Evolutionary conservation across 2,888 invertebrate genomes (phyloP), one percentile per base, ranked within the genome.

Genomic region (Chirona hameri): DNA sequence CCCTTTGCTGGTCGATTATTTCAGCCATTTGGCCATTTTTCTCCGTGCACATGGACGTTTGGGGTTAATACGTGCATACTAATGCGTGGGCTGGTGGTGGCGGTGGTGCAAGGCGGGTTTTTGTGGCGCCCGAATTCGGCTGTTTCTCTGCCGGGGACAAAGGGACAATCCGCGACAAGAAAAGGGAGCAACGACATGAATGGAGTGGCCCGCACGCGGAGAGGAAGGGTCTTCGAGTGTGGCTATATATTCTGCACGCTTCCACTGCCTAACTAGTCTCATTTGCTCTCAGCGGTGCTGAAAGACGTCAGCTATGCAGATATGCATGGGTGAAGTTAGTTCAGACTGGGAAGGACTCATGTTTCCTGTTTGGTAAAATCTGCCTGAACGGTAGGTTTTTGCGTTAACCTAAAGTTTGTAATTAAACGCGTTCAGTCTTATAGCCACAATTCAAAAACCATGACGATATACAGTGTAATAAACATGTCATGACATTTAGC

Each of bases 141-240:
- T 27, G 76, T 24, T 39, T 76, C 46, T 76, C 76, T 21, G 46
- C 39, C 10, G 76, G 31, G 39, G 76, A 76, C 76, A 76, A 76
- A 76, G 76, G 76, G 76, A 46, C 76, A 76, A 39, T 39, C 27
- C 24, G 76, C 39, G 76, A 76, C 46, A 76, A 76, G 76, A 76
- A 76, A 46, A 76, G 76, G 76, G 76, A 46, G 76, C 76, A 76
- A 76, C 39, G 76, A 76, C 76, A 76, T 46, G 76, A 76, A 46
- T 24, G 46, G 46, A 46, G 76, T 76, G 24, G 39, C 39, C 18
- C 46, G 24, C 24, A 14, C 24, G 24, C 76, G 9, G 24, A 27
- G 39, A 12, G 10, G 76, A 46, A 46, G 7, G 21, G 46, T 9
- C 14, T 24, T 24, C 46, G 27, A 76, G 24, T 46, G 76, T 21